Conservation (phyloP, 1,140 invertebrate genomes). For the Brachionus koreanus region DNA sequence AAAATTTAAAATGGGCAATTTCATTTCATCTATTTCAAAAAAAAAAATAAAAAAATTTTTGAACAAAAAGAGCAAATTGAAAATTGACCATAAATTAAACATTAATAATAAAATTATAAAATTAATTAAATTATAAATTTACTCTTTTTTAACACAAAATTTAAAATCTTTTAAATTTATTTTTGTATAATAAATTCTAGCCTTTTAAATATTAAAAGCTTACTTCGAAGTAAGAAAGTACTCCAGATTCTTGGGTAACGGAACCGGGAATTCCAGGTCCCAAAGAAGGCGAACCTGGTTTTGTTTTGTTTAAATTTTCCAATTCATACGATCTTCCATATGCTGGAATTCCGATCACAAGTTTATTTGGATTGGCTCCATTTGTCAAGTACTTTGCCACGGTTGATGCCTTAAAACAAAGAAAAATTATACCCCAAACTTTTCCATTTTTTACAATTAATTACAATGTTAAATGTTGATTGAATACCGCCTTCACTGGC, state of each 20-base stretch:
- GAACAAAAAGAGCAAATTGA: no score
- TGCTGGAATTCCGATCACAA: slow-evolving; percentile 35
- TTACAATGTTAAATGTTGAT: slow-evolving; percentile 23
- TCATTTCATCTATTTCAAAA: no score
- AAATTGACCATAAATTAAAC: no score
- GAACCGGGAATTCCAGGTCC: background rate
- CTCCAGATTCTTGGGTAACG: background rate
- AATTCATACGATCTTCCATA: slow-evolving; percentile 30
- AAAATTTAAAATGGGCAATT: no score
- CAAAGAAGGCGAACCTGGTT: background rate
- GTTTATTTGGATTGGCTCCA: slow-evolving; percentile 7
- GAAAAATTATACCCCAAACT: background rate
- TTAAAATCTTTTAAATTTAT: no score
- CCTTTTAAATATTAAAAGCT: no score
- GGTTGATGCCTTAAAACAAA: slow-evolving; percentile 11
- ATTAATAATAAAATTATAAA: no score
- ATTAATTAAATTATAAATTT: background rate
- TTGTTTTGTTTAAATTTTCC: background rate
- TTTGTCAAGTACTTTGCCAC: slow-evolving; percentile 35
- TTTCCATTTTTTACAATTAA: background rate
- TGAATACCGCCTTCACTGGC: background rate
- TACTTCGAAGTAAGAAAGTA: slow-evolving; percentile 43
- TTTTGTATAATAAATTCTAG: background rate
- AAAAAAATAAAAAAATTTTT: no score
- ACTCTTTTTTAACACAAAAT: background rate